Conservation (phyloP, 2,113 vertebrate genomes). For the Lepidiolamprologus cunningtoni region DNA sequence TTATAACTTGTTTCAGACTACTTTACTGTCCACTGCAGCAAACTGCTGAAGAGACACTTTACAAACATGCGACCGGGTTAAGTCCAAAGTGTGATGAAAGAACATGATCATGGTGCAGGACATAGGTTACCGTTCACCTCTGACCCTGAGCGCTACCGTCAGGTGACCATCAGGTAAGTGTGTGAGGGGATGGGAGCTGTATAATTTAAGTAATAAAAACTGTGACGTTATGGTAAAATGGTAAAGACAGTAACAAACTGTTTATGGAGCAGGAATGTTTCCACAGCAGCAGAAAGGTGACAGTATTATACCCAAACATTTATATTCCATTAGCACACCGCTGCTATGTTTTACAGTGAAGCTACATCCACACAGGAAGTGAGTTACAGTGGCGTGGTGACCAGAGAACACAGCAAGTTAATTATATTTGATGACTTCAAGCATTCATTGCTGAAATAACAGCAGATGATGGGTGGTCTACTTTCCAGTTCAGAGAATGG, state of each 20-base stretch:
- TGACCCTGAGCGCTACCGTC: neutral
- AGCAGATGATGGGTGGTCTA: neutral
- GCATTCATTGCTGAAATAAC: neutral
- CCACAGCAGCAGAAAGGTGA: neutral
- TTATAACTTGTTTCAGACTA: neutral
- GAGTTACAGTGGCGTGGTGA: neutral
- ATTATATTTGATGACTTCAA: neutral
- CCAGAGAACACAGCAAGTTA: neutral
- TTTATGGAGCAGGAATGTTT: neutral
- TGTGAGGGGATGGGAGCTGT: neutral
- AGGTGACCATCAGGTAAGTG: neutral
- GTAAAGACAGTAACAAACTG: neutral
- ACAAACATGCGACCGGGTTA: neutral
- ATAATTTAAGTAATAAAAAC: neutral
- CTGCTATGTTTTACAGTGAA: neutral
- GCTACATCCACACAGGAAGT: neutral
- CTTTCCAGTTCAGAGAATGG: neutral
- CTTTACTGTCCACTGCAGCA: neutral
- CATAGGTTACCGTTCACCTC: neutral
- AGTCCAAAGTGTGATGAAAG: neutral
- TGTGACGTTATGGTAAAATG: neutral
- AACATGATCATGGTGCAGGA: neutral
- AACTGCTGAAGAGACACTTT: neutral
- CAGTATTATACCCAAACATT: neutral
- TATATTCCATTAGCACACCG: neutral